Evolutionary conservation across 2,888 invertebrate species (phyloP), one percentile per base, ranked within the genome.

Genomic region (Cheilosia grossa): DNA sequence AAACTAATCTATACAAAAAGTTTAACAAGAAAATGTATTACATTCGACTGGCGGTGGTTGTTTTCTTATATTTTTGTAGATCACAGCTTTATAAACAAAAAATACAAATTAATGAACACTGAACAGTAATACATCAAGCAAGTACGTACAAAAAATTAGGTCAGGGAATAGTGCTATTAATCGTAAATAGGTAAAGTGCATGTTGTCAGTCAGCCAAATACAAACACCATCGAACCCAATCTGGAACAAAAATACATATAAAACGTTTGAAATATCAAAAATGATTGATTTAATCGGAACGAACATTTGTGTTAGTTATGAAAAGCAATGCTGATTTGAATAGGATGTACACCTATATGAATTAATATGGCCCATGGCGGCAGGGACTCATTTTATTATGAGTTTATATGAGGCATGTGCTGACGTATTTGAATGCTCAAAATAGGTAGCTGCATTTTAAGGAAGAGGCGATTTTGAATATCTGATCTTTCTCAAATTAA

Each of bases 141-240:
- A 27, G 21, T 67, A 19, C 37, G 21, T 42, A 59, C 7, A 77
- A 54, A 58, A 61, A 42, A 13, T 13, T 13, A 37, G 53, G 13
- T 19, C 27, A 40, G 54, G 21, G 13, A 69, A 42, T 33, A 49
- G 13, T 19, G 49, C 59, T 30, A 10, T 30, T 74, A 54, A 30
- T 51, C 6, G 9, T 19, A 63, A 42, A 30, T 30, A 42, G 44
- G 51, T 17, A 54, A 63, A 63, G 47, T 56, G 10, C 58, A 51
- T 40, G 17, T 53, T 27, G 54, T 80, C 74, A 83, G 66, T 83
- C 74, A 83, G 70, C 83, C 58, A 70, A 66, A 66, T 5, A 80
- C 47, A 66, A 74, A 83, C 47, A 83, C 40, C 79, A 79, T 47
- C 42, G 83, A 74, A 66, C 74, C 74, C 83, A 83, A 80, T 74